phyloP scores from a whole-genome alignment of 1,140 invertebrate genomes.

The Drosophila erecta region DNA sequence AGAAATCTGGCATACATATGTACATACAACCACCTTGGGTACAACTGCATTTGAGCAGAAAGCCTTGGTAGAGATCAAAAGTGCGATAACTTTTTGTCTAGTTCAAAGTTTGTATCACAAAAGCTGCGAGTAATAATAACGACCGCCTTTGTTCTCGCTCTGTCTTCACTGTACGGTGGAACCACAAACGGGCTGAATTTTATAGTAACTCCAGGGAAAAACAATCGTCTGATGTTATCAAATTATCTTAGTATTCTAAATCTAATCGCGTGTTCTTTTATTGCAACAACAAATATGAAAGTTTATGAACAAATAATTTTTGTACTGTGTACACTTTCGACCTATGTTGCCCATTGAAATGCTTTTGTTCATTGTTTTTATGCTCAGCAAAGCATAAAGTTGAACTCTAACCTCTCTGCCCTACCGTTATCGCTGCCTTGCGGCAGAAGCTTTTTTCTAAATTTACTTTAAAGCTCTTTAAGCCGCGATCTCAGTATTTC shows the following conservation, averaged over 20 bases:
- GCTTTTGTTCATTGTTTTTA: conserved; percentile 25
- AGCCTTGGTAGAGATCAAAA: conserved; percentile 59
- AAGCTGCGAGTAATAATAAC: neutral
- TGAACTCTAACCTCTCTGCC: conserved; percentile 29
- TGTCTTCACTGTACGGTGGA: neutral
- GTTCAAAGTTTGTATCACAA: conserved; percentile 1
- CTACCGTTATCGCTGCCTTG: conserved; percentile 24
- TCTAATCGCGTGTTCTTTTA: conserved; percentile 4
- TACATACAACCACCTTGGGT: neutral
- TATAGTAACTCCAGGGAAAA: conserved; percentile 2
- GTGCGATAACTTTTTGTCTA: conserved; percentile 30
- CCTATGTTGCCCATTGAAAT: conserved; percentile 8
- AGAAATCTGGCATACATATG: conserved; percentile 26
- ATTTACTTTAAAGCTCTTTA: conserved; percentile 7
- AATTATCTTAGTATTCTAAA: conserved; percentile 16
- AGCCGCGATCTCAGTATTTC: conserved; percentile 10
- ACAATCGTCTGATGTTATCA: conserved; percentile 20
- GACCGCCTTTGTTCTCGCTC: conserved; percentile 10
- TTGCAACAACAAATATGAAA: neutral
- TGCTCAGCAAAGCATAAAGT: conserved; percentile 21
- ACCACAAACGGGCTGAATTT: neutral
- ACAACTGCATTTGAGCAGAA: conserved; percentile 25
- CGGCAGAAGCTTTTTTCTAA: conserved; percentile 7
- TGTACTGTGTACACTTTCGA: conserved; percentile 1
- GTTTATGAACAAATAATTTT: neutral